A percentile compares a stretch with the other conserved stretches of the same genome.
These are phyloP conservation scores for Petrolisthes manimaculis DNA, from an alignment of 2,888 invertebrate species.

Conservation along the genomic window DNA sequence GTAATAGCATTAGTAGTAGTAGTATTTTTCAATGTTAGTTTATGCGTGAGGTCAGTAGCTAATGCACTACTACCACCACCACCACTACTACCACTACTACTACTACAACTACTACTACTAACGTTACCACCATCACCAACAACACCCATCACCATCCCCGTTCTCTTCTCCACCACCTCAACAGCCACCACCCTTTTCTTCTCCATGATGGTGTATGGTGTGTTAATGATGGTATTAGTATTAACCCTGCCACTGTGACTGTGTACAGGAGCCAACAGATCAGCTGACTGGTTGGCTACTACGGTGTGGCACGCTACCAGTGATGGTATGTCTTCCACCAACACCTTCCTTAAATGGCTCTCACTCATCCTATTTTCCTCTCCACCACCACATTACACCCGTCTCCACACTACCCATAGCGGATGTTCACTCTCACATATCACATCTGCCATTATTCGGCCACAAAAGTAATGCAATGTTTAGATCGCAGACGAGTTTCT, in stretches of 20 bases:
- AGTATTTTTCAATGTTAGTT: constrained; percentile 48
- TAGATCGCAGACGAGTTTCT: constrained; percentile 39
- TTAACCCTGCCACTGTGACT: constrained; percentile 37
- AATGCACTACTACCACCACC: constrained; percentile 23
- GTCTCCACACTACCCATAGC: constrained; percentile 14
- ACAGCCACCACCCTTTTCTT: constrained; percentile 19
- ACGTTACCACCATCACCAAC: not conserved
- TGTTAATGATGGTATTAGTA: too few relatives aligned
- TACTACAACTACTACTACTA: too few relatives aligned
- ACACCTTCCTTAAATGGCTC: constrained; percentile 35
- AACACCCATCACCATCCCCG: not conserved
- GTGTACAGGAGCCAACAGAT: constrained; percentile 64
- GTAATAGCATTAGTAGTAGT: too few relatives aligned
- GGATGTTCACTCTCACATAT: not conserved
- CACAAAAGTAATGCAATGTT: not conserved
- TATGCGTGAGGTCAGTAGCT: constrained; percentile 54
- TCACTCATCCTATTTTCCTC: constrained; percentile 53
- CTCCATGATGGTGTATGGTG: constrained; percentile 37
- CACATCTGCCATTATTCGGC: constrained; percentile 14
- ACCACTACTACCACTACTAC: not conserved
- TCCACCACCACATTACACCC: constrained; percentile 27
- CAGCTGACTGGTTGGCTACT: constrained; percentile 54
- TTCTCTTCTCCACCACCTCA: constrained; percentile 27
- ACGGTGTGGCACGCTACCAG: constrained; percentile 38
- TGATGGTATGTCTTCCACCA: constrained; percentile 46